These are phyloP conservation scores for Scaptomyza hsui DNA, from an alignment of 1,140 invertebrate species.

Conservation along the genomic window DNA sequence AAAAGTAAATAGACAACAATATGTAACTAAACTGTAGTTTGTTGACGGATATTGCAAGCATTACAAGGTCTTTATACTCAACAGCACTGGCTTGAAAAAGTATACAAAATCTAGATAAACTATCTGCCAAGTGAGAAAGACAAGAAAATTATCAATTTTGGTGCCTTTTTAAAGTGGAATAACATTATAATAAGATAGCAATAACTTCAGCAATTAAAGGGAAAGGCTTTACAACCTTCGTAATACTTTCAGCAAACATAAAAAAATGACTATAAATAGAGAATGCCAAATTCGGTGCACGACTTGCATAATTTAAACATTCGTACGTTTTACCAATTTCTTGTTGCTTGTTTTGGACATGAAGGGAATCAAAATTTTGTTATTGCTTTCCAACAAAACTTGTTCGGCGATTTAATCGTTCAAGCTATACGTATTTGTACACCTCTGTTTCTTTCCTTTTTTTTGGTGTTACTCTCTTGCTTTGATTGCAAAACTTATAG, in stretches of 20 bases:
- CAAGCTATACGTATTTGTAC: conserved; percentile 28
- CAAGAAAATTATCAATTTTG: no score
- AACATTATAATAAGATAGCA: no score
- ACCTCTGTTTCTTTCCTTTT: neutral
- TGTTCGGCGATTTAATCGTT: conserved; percentile 6
- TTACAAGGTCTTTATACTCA: no score
- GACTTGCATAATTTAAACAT: conserved; percentile 22
- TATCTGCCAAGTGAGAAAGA: no score
- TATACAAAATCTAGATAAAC: no score
- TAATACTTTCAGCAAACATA: neutral
- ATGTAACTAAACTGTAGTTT: no score
- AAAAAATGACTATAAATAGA: conserved; percentile 1
- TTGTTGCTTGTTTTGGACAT: conserved; percentile 24
- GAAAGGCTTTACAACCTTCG: neutral
- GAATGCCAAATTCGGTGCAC: conserved; percentile 23
- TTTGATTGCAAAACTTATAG: conserved; percentile 45
- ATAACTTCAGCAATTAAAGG: neutral
- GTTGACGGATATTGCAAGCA: no score
- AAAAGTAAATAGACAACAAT: no score
- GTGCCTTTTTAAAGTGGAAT: no score
- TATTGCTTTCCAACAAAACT: neutral
- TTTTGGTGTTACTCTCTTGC: conserved; percentile 17
- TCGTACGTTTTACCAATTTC: conserved; percentile 7
- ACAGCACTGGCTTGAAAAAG: no score
- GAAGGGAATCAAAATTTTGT: conserved; percentile 10